phyloP scores from a whole-genome alignment of 2,113 vertebrate species.

The Bubo bubo region DNA sequence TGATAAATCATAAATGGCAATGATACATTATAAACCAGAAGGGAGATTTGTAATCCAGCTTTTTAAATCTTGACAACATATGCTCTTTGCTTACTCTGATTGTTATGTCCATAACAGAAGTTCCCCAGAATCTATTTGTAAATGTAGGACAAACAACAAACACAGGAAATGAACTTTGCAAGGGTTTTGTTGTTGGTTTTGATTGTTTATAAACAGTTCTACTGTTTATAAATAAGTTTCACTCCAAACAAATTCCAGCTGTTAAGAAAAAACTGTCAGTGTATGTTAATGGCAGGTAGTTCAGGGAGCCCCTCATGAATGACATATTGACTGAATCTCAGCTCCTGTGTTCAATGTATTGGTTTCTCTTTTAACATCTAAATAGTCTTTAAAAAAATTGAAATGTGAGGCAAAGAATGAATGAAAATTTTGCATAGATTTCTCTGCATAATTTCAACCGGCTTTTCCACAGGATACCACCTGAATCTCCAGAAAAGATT shows the following conservation, averaged over 20 bases:
- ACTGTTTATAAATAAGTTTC: neutral
- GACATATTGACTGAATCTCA: neutral
- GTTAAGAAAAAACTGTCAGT: neutral
- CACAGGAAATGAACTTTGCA: neutral
- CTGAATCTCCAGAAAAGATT: neutral
- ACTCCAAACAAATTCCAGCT: neutral
- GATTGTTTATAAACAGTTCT: neutral
- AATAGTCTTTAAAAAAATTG: neutral
- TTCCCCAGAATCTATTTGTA: neutral
- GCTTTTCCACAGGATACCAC: neutral
- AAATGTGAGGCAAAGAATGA: neutral
- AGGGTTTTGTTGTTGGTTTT: neutral
- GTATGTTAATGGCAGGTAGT: neutral
- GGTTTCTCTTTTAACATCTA: neutral
- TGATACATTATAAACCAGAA: neutral
- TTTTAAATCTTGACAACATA: neutral
- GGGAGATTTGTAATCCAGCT: neutral
- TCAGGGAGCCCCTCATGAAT: fast-evolving
- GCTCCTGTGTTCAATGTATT: neutral
- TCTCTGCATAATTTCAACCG: neutral
- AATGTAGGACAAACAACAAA: neutral
- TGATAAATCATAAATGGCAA: neutral
- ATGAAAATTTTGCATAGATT: neutral
- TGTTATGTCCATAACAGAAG: neutral
- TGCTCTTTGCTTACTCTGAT: neutral